Evolutionary conservation across 2,888 invertebrate genomes (phyloP).

Genomic region (Brachyptera risi): DNA sequence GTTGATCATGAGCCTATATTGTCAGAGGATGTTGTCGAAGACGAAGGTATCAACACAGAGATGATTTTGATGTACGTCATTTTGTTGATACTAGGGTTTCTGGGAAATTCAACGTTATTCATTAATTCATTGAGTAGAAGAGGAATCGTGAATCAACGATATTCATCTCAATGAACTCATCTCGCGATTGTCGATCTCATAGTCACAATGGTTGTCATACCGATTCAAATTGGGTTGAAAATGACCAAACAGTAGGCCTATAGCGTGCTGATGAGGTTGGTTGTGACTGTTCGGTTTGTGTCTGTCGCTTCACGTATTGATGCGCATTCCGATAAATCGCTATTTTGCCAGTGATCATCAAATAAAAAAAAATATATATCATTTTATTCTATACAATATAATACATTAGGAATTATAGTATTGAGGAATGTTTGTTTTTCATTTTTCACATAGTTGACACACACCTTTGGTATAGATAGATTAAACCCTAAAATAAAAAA

Average conservation of each 20-base stretch:
- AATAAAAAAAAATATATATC: too few species aligned
- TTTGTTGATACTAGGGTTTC: slow-evolving; percentile 60
- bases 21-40: background rate
- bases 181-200: slow-evolving; percentile 73
- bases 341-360: slow-evolving; percentile 74
- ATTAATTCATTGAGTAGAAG: slow-evolving; percentile 60
- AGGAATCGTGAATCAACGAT: slow-evolving; percentile 66
- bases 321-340: slow-evolving; percentile 73
- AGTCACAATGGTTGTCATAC: slow-evolving; percentile 74
- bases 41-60: slow-evolving; percentile 39
- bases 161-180: slow-evolving; percentile 71
- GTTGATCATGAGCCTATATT: too few species aligned
- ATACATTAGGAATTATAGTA: too few species aligned
- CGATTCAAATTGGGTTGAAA: slow-evolving; percentile 67
- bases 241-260: slow-evolving; percentile 70
- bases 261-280: slow-evolving; percentile 70
- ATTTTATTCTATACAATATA: too few species aligned
- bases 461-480: too few species aligned
- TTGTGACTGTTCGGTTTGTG: slow-evolving; percentile 75
- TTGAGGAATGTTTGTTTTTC: too few species aligned
- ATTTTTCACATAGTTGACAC: too few species aligned
- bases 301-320: slow-evolving; percentile 71
- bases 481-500: too few species aligned
- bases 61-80: slow-evolving; percentile 60
- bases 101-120: slow-evolving; percentile 70